These are phyloP conservation scores for Chiloscyllium plagiosum DNA, from an alignment of 2,113 vertebrate genomes.

Conservation along the genomic window DNA sequence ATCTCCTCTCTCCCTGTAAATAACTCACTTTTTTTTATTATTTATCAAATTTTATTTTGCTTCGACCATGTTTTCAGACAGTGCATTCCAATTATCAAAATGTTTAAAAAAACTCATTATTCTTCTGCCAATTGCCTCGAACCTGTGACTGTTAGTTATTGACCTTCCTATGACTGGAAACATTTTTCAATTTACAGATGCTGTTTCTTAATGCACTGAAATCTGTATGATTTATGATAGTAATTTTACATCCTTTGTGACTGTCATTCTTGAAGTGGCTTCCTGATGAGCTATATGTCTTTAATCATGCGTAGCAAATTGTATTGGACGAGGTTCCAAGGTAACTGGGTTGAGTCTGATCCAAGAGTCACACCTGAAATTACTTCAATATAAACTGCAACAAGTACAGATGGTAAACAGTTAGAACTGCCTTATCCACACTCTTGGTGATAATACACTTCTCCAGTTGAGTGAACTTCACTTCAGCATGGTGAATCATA, in stretches of 20 bases:
- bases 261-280: not conserved
- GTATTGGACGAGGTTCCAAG: not conserved
- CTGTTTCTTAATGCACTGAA: not conserved
- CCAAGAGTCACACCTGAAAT: not conserved
- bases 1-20: too few species aligned
- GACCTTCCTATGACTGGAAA: not conserved
- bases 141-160: not conserved
- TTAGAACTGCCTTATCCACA: not conserved
- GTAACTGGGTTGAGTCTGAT: not conserved
- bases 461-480: not conserved
- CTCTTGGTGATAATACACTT: not conserved
- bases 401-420: not conserved
- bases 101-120: not conserved
- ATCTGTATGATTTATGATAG: not conserved
- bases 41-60: not conserved
- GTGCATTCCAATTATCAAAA: not conserved
- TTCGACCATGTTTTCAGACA: not conserved
- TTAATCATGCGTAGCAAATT: not conserved
- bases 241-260: not conserved
- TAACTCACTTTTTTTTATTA: too few species aligned
- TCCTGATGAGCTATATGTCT: not conserved
- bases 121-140: not conserved
- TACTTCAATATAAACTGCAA: not conserved
- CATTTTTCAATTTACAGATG: not conserved
- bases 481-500: not conserved